These are phyloP conservation scores for Catamblyrhynchus diadema DNA, from an alignment of 2,797 vertebrate species.

Conservation along the genomic window DNA sequence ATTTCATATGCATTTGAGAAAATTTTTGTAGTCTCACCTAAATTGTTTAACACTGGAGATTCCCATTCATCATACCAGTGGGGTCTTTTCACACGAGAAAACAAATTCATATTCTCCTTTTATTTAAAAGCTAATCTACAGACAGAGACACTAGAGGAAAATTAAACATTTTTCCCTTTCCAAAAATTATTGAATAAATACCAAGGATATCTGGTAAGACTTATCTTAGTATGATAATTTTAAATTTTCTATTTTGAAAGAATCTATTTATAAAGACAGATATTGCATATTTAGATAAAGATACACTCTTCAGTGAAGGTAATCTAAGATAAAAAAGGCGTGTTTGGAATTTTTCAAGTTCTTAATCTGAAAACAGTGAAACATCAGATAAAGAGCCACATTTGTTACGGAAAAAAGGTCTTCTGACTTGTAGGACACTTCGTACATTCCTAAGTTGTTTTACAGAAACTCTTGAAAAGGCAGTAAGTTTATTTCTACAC, in stretches of 20 bases:
- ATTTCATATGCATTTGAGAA: neutral
- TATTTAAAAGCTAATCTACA: neutral
- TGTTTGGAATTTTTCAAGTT: neutral
- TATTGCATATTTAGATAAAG: neutral
- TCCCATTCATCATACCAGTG: neutral
- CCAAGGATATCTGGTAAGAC: neutral
- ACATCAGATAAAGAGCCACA: neutral
- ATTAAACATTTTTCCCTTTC: neutral
- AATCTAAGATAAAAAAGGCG: neutral
- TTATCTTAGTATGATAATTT: neutral
- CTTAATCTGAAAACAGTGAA: neutral
- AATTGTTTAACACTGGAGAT: neutral
- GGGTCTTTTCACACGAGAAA: neutral
- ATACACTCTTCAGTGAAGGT: neutral
- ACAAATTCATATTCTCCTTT: neutral
- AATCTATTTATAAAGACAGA: neutral
- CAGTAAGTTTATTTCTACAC: neutral
- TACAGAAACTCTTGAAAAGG: neutral
- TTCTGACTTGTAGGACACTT: neutral
- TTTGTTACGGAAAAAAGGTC: neutral
- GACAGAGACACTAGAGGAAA: neutral
- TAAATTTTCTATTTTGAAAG: neutral
- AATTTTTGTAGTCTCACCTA: neutral
- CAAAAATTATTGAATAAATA: neutral
- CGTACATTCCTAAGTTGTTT: neutral